Conservation (phyloP, 2,888 invertebrate genomes). For the Ptychoptera albimana region DNA sequence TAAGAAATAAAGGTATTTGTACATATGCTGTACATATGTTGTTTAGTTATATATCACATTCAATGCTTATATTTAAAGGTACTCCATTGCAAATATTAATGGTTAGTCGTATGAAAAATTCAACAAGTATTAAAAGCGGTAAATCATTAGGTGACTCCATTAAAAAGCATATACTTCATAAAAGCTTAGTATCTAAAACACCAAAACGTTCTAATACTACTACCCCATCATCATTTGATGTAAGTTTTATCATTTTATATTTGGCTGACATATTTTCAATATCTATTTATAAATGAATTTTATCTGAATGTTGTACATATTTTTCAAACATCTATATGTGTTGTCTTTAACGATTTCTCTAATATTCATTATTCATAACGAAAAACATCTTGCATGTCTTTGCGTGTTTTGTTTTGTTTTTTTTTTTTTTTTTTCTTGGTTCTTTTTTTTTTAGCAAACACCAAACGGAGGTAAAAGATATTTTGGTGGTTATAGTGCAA, state of each 20-base stretch:
- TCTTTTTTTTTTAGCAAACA: constrained; percentile 21
- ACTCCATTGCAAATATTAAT: constrained; percentile 50
- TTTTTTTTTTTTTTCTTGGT: too few relatives aligned
- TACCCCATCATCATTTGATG: background rate
- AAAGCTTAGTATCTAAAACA: constrained; percentile 37
- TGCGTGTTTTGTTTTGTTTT: background rate
- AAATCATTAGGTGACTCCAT: constrained; percentile 69
- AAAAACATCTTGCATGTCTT: constrained; percentile 4
- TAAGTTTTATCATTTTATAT: constrained; percentile 5
- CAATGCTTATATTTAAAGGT: constrained; percentile 26
- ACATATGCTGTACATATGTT: too few relatives aligned
- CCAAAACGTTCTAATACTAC: constrained; percentile 21
- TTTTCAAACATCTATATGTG: background rate
- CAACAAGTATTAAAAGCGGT: constrained; percentile 26
- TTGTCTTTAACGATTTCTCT: background rate
- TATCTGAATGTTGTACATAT: background rate
- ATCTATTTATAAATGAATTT: constrained; percentile 1
- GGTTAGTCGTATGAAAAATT: constrained; percentile 39
- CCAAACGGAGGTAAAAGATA: constrained; percentile 18
- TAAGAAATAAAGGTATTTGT: background rate
- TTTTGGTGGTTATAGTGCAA: constrained; percentile 12
- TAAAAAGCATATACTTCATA: constrained; percentile 71
- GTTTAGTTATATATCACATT: background rate
- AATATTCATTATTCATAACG: background rate
- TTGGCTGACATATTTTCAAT: too few relatives aligned